Evolutionary conservation across 1,140 invertebrate genomes (phyloP), one percentile per base, ranked within the genome.

Genomic region (Lasioglossum baleicum): DNA sequence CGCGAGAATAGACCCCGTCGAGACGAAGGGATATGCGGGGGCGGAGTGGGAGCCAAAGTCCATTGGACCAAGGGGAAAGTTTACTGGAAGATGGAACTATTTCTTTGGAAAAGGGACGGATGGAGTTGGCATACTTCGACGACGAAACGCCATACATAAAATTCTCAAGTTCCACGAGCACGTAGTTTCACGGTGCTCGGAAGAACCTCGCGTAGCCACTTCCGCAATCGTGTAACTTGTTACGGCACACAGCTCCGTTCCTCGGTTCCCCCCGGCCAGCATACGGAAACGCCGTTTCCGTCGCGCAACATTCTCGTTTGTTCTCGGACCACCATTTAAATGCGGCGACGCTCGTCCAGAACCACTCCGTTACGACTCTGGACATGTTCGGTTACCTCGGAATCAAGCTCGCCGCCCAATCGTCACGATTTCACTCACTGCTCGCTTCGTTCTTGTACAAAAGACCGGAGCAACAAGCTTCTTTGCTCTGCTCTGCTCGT

Each of bases 91-190:
- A 87, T 85, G 86, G 85, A 91, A 91, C 88, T 90, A 90, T 91
- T 91, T 89, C 87, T 88, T 84, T 82, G 79, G 70, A 78, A 75
- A 60, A 71, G 70, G 58, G 79, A 74, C 42, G 60, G 70, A 83
- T 78, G 51, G 82, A 87, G 87, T 85, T 83, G 87, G 82, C 78
- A 88, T 90, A 90, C 85, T 91, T 90, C 81, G 86, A 88, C 88
- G 82, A 74, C 81, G 82, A 83, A 87, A 90, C 88, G 85, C 80
- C 90, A 90, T 91, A 89, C 89, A 90, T 90, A 90, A 91, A 90
- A 91, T 91, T 87, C 87, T 84, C 31, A 85, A 91, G 88, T 91
- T 90, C 84, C 81, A 15, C 51, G 61, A 60, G 73, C 84, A 85
- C 84, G 84, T 86, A 86, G 83, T 87, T 87, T 82, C 82, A 40